Percentiles rank a stretch among this genome's conserved stretches.
These are phyloP conservation scores for Eumaeus atala DNA, from an alignment of 1,140 invertebrate species.

Conservation along the genomic window DNA sequence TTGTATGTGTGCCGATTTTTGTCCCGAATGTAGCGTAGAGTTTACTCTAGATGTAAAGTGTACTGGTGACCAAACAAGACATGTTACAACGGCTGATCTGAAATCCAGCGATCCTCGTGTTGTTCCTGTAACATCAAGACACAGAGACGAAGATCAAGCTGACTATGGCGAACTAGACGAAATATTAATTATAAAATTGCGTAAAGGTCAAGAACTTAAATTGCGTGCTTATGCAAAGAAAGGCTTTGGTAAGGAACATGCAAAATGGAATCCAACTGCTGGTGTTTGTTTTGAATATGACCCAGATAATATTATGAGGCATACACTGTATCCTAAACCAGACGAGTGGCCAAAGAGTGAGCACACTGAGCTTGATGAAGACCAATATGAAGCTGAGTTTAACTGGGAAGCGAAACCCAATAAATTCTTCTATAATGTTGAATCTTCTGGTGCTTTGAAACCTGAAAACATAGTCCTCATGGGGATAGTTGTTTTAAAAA, in stretches of 20 bases:
- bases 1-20: constrained; percentile 97
- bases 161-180: constrained; percentile 97
- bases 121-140: constrained; percentile 92
- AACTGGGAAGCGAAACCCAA: constrained; percentile 96
- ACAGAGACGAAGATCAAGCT: constrained; percentile 91
- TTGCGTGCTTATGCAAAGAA: constrained; percentile 96
- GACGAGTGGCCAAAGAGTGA: constrained; percentile 99
- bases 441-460: constrained; percentile 93
- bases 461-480: constrained; percentile 98
- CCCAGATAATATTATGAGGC: constrained; percentile 97
- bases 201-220: constrained; percentile 98
- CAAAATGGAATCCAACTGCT: constrained; percentile 99
- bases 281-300: constrained; percentile 99
- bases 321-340: constrained; percentile 97
- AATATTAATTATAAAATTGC: constrained; percentile 97
- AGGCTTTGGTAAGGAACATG: constrained; percentile 99
- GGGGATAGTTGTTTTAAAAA: constrained; percentile 94
- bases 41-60: constrained; percentile 98
- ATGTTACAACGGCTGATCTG: constrained; percentile 98
- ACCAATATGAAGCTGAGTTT: constrained; percentile 95
- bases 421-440: constrained; percentile 98
- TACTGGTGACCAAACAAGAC: constrained; percentile 91
- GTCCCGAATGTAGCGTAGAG: constrained; percentile 97
- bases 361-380: constrained; percentile 94
- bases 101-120: constrained; percentile 93